phyloP scores from a whole-genome alignment of 2,113 vertebrate genomes.

The Hippocampus barbouri region DNA sequence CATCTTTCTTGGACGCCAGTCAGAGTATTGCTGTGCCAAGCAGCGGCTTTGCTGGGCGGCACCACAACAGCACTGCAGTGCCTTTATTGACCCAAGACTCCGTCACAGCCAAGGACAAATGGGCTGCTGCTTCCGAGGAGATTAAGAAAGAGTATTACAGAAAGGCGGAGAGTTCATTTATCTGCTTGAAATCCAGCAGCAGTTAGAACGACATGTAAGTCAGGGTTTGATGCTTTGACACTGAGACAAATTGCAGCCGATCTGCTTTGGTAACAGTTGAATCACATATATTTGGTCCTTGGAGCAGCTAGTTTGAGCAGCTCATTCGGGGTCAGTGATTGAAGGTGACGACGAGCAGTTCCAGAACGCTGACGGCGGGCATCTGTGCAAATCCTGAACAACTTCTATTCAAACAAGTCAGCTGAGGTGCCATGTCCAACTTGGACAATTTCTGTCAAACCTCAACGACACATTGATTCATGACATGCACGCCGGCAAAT shows the following conservation, averaged over 20 bases:
- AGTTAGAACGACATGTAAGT: constrained; percentile 11
- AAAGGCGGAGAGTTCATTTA: constrained; percentile 21
- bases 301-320: constrained; percentile 1
- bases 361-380: constrained; percentile 2
- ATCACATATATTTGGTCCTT: constrained; percentile 12
- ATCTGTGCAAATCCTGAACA: constrained; percentile 3
- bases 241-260: constrained; percentile 7
- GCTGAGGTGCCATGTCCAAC: background rate
- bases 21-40: constrained; percentile 65
- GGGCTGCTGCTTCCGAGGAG: constrained; percentile 46
- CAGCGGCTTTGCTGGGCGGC: constrained; percentile 57
- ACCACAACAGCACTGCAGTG: constrained; percentile 50
- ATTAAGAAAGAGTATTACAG: constrained; percentile 52
- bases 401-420: constrained; percentile 10
- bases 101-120: constrained; percentile 71
- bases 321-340: constrained; percentile 11
- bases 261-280: background rate
- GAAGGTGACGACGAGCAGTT: constrained; percentile 6
- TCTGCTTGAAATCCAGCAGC: constrained; percentile 21
- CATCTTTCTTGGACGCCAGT: constrained; percentile 58
- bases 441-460: constrained; percentile 11
- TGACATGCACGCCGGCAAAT: background rate
- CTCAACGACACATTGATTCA: constrained; percentile 1
- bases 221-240: constrained; percentile 5
- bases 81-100: constrained; percentile 69